phyloP scores from a whole-genome alignment of 2,888 invertebrate genomes.

The Monoplex corrugatus region DNA sequence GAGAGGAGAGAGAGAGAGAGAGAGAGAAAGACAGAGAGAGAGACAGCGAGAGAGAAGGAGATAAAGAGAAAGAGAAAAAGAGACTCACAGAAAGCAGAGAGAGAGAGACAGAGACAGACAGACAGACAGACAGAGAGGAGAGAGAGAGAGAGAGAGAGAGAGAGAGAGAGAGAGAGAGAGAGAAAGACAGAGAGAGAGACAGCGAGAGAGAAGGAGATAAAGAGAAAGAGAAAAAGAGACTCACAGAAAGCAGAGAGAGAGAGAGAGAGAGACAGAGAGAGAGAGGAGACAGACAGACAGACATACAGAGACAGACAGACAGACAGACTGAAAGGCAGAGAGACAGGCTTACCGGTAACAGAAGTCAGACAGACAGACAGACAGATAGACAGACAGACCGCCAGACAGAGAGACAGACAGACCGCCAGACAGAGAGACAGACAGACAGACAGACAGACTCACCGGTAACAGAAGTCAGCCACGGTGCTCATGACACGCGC shows the following conservation, averaged over 20 bases:
- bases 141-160: neutral
- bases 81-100: neutral
- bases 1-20: too few relatives aligned
- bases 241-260: too few relatives aligned
- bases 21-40: too few relatives aligned
- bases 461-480: constrained; percentile 71
- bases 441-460: constrained; percentile 33
- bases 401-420: neutral
- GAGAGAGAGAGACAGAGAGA: neutral
- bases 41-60: too few relatives aligned
- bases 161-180: neutral
- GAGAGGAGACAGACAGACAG: neutral
- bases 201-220: too few relatives aligned
- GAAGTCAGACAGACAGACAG: neutral
- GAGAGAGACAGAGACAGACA: neutral
- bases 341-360: too few relatives aligned
- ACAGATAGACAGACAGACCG: neutral
- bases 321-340: neutral
- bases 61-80: too few relatives aligned
- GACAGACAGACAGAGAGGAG: neutral
- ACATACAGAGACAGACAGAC: neutral
- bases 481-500: constrained; percentile 73
- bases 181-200: constrained; percentile 14
- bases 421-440: neutral
- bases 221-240: too few relatives aligned